Evolutionary conservation across 1,140 invertebrate species (phyloP).

Genomic region (Maniola jurtina): DNA sequence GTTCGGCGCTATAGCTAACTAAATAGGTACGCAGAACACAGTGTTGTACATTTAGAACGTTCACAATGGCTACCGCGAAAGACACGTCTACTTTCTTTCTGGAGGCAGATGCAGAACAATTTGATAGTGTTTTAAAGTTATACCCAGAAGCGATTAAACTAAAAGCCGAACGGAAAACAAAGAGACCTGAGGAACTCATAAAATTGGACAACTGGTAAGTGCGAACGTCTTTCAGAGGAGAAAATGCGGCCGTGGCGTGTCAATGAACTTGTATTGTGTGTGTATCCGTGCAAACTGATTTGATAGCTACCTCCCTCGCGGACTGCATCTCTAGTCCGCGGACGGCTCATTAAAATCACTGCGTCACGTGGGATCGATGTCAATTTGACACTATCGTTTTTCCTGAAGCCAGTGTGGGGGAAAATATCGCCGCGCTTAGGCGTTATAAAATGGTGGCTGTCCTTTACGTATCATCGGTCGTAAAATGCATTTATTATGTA

Average conservation of each 20-base stretch:
- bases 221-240: conserved; percentile 72
- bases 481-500: conserved; percentile 58
- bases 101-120: conserved; percentile 91
- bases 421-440: conserved; percentile 75
- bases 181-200: conserved; percentile 95
- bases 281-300: conserved; percentile 80
- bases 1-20: conserved; percentile 79
- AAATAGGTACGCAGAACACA: conserved; percentile 73
- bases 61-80: conserved; percentile 90
- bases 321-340: conserved; percentile 80
- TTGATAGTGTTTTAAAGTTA: conserved; percentile 91
- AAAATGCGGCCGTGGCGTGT: conserved; percentile 79
- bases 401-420: conserved; percentile 75
- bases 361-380: conserved; percentile 82
- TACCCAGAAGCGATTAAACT: conserved; percentile 92
- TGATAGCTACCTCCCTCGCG: conserved; percentile 80
- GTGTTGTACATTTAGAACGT: conserved; percentile 80
- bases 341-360: conserved; percentile 82
- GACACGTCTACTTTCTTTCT: conserved; percentile 94
- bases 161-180: conserved; percentile 92
- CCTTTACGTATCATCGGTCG: conserved; percentile 67
- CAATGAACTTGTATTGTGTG: conserved; percentile 80
- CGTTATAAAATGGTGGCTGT: conserved; percentile 79
- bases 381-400: conserved; percentile 79
- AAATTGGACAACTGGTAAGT: conserved; percentile 96